These are phyloP conservation scores for Tuberolachnus salignus DNA, from an alignment of 2,888 invertebrate species.

Conservation along the genomic window DNA sequence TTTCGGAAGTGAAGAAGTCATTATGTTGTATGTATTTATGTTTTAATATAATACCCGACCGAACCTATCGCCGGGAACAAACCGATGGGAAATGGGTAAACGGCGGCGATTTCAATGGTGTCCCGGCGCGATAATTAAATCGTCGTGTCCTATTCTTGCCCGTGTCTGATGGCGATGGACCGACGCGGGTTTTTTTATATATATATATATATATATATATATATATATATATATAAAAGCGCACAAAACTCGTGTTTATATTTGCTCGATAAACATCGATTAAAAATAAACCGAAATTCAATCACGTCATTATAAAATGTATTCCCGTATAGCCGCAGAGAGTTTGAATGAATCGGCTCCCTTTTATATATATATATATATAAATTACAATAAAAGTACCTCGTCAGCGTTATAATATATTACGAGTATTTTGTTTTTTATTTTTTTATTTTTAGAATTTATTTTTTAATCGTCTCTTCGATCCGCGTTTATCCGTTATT, in stretches of 20 bases:
- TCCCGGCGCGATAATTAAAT: slow-evolving; percentile 28
- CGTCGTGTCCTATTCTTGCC: slow-evolving; percentile 12
- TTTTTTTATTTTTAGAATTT: slow-evolving; percentile 29
- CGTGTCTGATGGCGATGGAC: too few species aligned
- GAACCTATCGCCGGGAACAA: slow-evolving; percentile 7
- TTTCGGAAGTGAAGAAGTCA: slow-evolving; percentile 29
- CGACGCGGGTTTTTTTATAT: too few species aligned
- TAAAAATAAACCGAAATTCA: slow-evolving; percentile 41
- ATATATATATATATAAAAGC: neutral
- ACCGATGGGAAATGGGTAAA: neutral
- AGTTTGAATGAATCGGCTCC: neutral
- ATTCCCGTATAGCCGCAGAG: too few species aligned
- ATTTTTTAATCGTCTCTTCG: neutral
- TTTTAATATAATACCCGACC: neutral
- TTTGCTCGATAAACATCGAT: slow-evolving; percentile 43
- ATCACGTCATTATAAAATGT: neutral
- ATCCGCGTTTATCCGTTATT: slow-evolving; percentile 1
- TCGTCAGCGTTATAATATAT: neutral
- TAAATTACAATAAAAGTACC: neutral
- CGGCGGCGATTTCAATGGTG: slow-evolving; percentile 14
- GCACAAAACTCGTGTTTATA: slow-evolving; percentile 31
- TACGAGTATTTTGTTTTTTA: slow-evolving; percentile 21
- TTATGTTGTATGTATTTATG: neutral
- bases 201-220: too few species aligned
- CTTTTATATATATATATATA: too few species aligned